Evolutionary conservation across 2,888 invertebrate species (phyloP).

Genomic region (Corbicula japonica): DNA sequence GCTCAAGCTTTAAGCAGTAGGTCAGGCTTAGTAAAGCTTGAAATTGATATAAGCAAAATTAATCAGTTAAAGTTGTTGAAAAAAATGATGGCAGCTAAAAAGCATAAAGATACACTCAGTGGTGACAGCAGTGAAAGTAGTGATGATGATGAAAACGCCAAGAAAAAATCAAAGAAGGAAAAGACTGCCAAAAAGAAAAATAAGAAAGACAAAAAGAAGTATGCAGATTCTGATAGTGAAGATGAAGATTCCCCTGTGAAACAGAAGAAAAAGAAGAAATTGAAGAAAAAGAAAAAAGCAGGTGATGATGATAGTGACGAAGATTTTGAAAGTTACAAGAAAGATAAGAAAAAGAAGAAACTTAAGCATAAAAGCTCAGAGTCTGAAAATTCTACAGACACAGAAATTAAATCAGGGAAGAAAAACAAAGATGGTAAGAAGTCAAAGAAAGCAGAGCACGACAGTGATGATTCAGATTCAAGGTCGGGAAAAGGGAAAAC

Average conservation of each 20-base stretch:
- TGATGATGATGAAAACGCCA: slow-evolving; percentile 53
- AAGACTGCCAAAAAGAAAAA: slow-evolving; percentile 44
- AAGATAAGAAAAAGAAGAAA: slow-evolving; percentile 39
- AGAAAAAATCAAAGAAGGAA: slow-evolving; percentile 41
- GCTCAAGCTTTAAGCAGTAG: slow-evolving; percentile 13
- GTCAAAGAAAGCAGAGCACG: slow-evolving; percentile 35
- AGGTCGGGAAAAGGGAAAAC: slow-evolving; percentile 33
- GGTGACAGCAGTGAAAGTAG: slow-evolving; percentile 51
- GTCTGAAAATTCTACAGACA: slow-evolving; percentile 26
- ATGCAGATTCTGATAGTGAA: slow-evolving; percentile 48
- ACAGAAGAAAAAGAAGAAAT: slow-evolving; percentile 46
- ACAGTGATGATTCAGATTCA: slow-evolving; percentile 31
- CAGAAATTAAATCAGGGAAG: slow-evolving; percentile 23
- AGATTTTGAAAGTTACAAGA: slow-evolving; percentile 29
- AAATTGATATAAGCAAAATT: slow-evolving; percentile 64
- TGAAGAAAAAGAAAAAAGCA: slow-evolving; percentile 41
- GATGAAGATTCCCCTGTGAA: slow-evolving; percentile 40
- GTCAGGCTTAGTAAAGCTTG: slow-evolving; percentile 40
- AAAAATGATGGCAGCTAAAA: slow-evolving; percentile 49
- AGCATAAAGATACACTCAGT: slow-evolving; percentile 26
- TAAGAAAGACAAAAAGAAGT: slow-evolving; percentile 59
- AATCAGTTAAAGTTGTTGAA: slow-evolving; percentile 53
- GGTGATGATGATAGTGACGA: slow-evolving; percentile 42
- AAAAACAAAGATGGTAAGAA: slow-evolving; percentile 25
- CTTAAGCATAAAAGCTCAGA: slow-evolving; percentile 43